These are phyloP conservation scores for Thymelicus lineola DNA, from an alignment of 2,888 invertebrate species.

Conservation along the genomic window DNA sequence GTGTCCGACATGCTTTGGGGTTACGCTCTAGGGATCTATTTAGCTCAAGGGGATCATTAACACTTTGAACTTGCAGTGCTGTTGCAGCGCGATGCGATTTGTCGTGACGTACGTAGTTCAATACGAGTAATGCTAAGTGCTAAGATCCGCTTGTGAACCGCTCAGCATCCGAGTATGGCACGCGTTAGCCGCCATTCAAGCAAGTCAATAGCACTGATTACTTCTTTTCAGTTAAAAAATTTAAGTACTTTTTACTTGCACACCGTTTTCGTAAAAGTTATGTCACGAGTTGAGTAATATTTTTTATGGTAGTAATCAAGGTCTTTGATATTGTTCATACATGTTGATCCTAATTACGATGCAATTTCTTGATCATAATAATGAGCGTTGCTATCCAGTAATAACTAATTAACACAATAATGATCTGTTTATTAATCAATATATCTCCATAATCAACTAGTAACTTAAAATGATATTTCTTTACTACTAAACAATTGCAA, in stretches of 20 bases:
- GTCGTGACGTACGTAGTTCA: slow-evolving; percentile 3
- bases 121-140: slow-evolving; percentile 24
- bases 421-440: neutral
- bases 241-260: no score
- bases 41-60: neutral
- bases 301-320: no score
- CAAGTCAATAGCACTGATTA: no score
- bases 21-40: slow-evolving; percentile 7
- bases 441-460: neutral
- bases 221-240: no score
- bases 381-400: neutral
- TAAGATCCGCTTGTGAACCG: slow-evolving; percentile 20
- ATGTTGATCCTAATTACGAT: neutral
- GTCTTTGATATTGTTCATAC: no score
- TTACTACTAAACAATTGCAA: no score
- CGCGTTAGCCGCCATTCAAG: slow-evolving; percentile 18
- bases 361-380: neutral
- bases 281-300: no score
- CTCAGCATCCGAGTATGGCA: slow-evolving; percentile 15
- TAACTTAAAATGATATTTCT: no score
- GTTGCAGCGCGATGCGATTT: slow-evolving; percentile 10
- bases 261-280: no score
- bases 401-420: neutral
- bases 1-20: neutral
- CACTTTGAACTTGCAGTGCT: slow-evolving; percentile 1